phyloP scores from a whole-genome alignment of 2,113 vertebrate species.

The Sapajus apella region DNA sequence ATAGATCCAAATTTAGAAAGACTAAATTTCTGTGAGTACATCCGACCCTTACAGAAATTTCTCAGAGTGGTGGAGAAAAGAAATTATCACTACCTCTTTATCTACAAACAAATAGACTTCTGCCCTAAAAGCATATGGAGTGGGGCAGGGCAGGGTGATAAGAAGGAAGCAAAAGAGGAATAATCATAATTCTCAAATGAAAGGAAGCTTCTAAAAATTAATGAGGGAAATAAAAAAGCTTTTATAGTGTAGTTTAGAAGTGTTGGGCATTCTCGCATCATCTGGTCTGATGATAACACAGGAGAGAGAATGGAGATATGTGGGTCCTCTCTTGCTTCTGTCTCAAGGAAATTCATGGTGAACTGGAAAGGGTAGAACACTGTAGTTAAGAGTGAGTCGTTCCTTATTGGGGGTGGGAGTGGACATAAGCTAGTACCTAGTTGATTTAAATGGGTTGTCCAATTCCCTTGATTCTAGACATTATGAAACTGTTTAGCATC shows the following conservation, averaged over 20 bases:
- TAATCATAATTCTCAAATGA: constrained; percentile 20
- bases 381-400: background rate
- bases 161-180: background rate
- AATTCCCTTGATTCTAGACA: background rate
- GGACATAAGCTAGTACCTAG: background rate
- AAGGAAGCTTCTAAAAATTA: background rate
- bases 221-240: background rate
- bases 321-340: background rate
- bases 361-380: background rate
- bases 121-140: background rate
- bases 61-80: background rate
- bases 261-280: background rate
- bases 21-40: background rate
- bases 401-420: background rate
- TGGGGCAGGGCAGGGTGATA: background rate
- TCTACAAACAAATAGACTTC: background rate
- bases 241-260: background rate
- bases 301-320: background rate
- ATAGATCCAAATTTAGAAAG: background rate
- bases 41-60: background rate
- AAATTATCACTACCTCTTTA: background rate
- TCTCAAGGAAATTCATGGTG: background rate
- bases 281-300: background rate
- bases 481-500: background rate
- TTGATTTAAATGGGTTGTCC: constrained; percentile 12